Conservation (phyloP, 2,113 vertebrate genomes). For the Riparia riparia region DNA sequence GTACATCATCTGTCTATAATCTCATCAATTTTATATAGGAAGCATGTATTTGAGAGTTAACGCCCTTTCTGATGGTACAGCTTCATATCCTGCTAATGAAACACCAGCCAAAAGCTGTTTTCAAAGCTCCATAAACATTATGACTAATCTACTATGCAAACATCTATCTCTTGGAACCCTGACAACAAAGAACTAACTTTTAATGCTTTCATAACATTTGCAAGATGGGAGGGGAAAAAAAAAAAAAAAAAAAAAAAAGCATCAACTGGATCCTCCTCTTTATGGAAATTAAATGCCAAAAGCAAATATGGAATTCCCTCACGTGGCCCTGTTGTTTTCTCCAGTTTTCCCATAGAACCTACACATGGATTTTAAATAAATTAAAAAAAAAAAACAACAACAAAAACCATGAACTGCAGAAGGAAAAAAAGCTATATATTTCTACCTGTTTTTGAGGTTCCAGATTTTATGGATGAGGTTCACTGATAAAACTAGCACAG, state of each 20-base stretch:
- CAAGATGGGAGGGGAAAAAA: background rate
- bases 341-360: background rate
- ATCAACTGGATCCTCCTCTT: conserved; percentile 15
- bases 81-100: background rate
- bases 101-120: background rate
- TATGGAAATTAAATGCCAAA: conserved; percentile 27
- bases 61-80: background rate
- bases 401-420: background rate
- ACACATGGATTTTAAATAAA: background rate
- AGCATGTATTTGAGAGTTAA: background rate
- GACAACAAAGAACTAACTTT: conserved; percentile 43
- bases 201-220: conserved; percentile 32
- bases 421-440: background rate
- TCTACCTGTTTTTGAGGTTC: background rate
- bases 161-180: background rate
- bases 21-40: background rate
- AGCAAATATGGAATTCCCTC: conserved; percentile 46
- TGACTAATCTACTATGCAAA: background rate
- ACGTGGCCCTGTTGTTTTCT: background rate
- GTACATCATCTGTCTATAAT: background rate
- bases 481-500: background rate
- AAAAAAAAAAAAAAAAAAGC: background rate
- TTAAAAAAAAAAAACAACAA: background rate
- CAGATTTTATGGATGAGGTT: background rate
- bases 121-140: conserved; percentile 12